These are phyloP conservation scores for Sebastiscus tertius DNA, from an alignment of 2,797 vertebrate species.

Conservation along the genomic window DNA sequence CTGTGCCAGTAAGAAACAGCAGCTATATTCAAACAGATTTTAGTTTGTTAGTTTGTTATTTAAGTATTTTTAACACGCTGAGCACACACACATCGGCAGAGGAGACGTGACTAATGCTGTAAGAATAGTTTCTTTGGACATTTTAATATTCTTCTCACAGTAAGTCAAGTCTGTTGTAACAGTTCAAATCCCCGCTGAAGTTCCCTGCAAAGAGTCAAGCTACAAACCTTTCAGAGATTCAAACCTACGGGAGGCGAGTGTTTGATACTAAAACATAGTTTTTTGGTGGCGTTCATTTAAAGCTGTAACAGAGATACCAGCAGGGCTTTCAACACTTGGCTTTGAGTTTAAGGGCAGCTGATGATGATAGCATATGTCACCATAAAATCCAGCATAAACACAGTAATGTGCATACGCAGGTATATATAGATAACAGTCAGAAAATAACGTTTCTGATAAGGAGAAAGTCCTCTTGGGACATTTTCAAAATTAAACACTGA, in stretches of 20 bases:
- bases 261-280: neutral
- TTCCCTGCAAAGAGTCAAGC: neutral
- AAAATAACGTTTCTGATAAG: conserved; percentile 57
- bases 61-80: neutral
- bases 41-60: neutral
- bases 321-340: conserved; percentile 35
- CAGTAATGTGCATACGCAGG: neutral
- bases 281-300: conserved; percentile 6
- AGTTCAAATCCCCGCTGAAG: neutral
- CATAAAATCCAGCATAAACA: conserved; percentile 3
- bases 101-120: too few species aligned
- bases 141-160: neutral
- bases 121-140: neutral
- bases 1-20: neutral
- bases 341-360: conserved; percentile 19
- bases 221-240: neutral
- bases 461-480: conserved; percentile 50
- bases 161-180: neutral
- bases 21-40: neutral
- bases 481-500: conserved; percentile 71
- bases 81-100: neutral
- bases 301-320: conserved; percentile 21
- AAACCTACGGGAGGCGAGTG: neutral
- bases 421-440: neutral
- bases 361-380: conserved; percentile 33